phyloP scores from a whole-genome alignment of 2,113 vertebrate species.

The Vulpes lagopus region DNA sequence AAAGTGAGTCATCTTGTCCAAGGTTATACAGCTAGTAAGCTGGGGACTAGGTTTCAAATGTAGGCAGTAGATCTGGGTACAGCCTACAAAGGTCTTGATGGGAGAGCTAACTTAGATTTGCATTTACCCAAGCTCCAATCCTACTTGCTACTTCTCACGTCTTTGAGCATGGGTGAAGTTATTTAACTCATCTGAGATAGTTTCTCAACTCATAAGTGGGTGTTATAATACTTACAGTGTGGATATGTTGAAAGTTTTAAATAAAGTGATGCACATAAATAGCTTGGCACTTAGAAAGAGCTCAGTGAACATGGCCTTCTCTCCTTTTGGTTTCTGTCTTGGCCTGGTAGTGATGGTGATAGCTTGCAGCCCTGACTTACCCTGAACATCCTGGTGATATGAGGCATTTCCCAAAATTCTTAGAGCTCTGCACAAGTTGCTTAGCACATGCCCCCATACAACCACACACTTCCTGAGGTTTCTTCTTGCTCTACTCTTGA shows the following conservation, averaged over 20 bases:
- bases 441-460: neutral
- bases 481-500: neutral
- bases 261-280: neutral
- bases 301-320: neutral
- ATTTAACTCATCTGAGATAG: neutral
- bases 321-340: neutral
- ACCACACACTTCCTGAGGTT: neutral
- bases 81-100: neutral
- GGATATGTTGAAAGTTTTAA: neutral
- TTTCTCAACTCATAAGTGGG: neutral
- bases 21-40: neutral
- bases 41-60: constrained; percentile 23
- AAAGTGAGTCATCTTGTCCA: neutral
- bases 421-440: neutral
- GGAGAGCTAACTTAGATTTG: neutral
- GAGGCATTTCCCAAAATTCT: neutral
- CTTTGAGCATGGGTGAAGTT: neutral
- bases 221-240: neutral
- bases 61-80: neutral
- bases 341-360: neutral
- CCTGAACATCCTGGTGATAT: neutral
- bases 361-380: neutral
- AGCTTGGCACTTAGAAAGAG: neutral
- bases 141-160: neutral
- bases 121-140: neutral